Conservation (phyloP, 2,113 vertebrate genomes). For the Climacteris rufus region DNA sequence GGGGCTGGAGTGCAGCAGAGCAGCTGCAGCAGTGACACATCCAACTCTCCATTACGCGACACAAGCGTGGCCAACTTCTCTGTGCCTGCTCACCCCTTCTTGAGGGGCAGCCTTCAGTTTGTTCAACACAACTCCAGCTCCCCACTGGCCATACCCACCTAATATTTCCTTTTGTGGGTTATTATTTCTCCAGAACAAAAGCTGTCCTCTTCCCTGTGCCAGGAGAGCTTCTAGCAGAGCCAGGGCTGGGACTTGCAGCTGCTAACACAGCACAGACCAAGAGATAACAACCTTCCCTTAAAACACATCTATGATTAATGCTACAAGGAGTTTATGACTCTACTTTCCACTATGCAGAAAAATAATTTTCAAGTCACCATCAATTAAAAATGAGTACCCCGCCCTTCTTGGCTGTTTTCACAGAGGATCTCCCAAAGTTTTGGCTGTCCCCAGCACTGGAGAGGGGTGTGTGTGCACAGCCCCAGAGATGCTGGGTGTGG, state of each 20-base stretch:
- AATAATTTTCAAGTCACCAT: slow-evolving; percentile 21
- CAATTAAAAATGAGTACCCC: neutral
- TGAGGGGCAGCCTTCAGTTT: neutral
- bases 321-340: slow-evolving; percentile 12
- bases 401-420: slow-evolving; percentile 29
- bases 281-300: neutral
- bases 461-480: slow-evolving; percentile 4
- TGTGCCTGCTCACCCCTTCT: neutral
- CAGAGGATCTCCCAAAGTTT: slow-evolving; percentile 41
- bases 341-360: slow-evolving; percentile 32
- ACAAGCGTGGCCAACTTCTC: fast-evolving
- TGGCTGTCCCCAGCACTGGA: neutral
- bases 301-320: slow-evolving; percentile 8
- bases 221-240: neutral
- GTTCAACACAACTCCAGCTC: neutral
- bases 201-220: neutral
- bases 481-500: slow-evolving; percentile 44
- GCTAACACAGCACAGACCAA: neutral
- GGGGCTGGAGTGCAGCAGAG: neutral
- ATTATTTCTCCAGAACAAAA: neutral
- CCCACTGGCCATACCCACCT: neutral
- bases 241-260: neutral
- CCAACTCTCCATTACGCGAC: neutral
- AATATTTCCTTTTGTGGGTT: neutral
- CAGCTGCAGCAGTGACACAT: neutral